phyloP scores from a whole-genome alignment of 2,113 vertebrate genomes.

The Aramus guarauna region DNA sequence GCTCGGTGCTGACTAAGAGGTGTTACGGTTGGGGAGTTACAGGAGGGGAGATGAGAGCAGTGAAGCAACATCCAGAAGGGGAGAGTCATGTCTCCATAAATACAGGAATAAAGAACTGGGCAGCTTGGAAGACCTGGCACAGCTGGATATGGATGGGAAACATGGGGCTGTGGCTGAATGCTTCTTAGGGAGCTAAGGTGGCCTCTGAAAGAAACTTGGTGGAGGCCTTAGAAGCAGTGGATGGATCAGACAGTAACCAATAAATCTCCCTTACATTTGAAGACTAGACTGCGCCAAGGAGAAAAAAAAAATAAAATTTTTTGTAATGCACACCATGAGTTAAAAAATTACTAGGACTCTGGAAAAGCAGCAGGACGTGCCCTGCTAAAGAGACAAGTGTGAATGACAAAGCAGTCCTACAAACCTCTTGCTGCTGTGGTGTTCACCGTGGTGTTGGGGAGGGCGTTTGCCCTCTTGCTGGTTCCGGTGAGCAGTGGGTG shows the following conservation, averaged over 20 bases:
- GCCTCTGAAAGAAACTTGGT: rapidly evolving
- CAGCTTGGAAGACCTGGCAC: not conserved
- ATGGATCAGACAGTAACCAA: not conserved
- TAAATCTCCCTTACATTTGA: not conserved
- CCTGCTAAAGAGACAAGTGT: not conserved
- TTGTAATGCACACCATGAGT: not conserved
- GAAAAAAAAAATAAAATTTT: not conserved
- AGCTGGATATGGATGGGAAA: not conserved
- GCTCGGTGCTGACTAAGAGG: not conserved
- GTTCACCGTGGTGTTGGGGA: rapidly evolving
- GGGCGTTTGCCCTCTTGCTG: not conserved
- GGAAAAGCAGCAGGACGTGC: not conserved
- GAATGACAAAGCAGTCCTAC: not conserved
- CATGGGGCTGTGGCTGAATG: not conserved
- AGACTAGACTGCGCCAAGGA: not conserved
- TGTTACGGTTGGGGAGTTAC: not conserved
- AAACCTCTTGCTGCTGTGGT: not conserved
- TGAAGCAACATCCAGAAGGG: not conserved
- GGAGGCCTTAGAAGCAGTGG: not conserved
- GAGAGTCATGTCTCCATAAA: rapidly evolving
- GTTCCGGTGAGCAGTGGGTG: not conserved
- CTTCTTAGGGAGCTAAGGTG: not conserved
- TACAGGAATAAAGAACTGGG: not conserved
- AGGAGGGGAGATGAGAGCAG: not conserved
- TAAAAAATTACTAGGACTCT: not conserved